Base-by-base conservation (phyloP, 2,113 vertebrate genomes). In the Ariopsis seemanni region DNA sequence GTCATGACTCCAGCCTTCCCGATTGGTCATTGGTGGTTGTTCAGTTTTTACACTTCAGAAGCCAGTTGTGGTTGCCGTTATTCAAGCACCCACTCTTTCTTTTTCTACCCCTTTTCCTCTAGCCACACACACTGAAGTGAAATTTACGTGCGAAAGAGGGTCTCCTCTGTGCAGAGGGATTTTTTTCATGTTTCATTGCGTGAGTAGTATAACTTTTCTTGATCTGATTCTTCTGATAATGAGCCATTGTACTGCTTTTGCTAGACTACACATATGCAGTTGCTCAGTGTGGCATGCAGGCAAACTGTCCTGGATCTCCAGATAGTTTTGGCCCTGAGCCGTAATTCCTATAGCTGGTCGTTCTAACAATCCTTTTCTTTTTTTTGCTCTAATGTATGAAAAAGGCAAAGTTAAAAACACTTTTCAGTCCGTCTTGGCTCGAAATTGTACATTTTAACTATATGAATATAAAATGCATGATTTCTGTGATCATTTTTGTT, bases 21-120 rank as follows among this genome's bases (percentile, higher is more conserved):
- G 85, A 94, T 95, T 96, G 94, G 95, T 67, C 71, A 2, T 50
- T 20, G 60, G 85, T 9, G 12, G 91, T 92, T 90, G 87, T 91
- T 94, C 93, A 93, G 93, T 94, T 96, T 94, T 95, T 91, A 92
- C 91, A 94, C 92, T 42, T 83, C 91, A 87, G 86, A 92, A 89
- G 62, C 92, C 91, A 92, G 91, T 95, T 94, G 90, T 88, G 88
- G 58, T 62, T 78, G 75, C 72, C 58, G 58, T 84, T 84, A 88
- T 82, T 71, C 80, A 57, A 34, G 48, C 85, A 53, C 69, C 55
- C 90, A 83, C 77, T 87, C 53, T 90, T 92, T 89, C 91, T 87
- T 48, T 27, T 55, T 86, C 52, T 84, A 62, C 88, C 81, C 86
- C 89, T 87, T 83, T 74, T 65, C 8, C 14, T 60, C 15, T 83